phyloP scores from a whole-genome alignment of 1,140 invertebrate genomes.

The Micrasema longulum region DNA sequence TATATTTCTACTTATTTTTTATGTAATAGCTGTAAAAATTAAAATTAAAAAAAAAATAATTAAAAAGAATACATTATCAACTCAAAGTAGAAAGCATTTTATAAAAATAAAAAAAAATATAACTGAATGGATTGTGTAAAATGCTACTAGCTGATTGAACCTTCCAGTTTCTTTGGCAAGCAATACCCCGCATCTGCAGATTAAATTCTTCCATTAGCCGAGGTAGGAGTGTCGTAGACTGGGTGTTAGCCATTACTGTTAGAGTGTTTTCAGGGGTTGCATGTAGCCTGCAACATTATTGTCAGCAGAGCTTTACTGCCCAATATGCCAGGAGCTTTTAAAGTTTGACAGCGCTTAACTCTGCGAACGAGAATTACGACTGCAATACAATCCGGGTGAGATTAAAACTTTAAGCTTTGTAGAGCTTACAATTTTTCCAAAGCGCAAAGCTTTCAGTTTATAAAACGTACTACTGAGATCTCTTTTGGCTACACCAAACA shows the following conservation, averaged over 20 bases:
- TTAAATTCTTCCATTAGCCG: slow-evolving; percentile 33
- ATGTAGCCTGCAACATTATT: slow-evolving; percentile 24
- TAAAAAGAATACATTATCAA: no score
- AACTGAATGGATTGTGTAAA: no score
- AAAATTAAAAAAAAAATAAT: no score
- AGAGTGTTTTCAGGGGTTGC: not conserved
- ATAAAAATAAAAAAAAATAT: no score
- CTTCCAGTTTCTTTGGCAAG: no score
- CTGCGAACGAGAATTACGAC: slow-evolving; percentile 25
- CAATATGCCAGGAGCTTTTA: slow-evolving; percentile 23
- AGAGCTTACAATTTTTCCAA: slow-evolving; percentile 1
- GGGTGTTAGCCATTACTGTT: not conserved
- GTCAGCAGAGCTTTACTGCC: slow-evolving; percentile 18
- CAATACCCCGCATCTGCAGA: no score
- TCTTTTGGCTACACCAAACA: no score
- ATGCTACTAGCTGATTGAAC: no score
- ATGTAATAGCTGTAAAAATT: no score
- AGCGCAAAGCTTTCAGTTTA: not conserved
- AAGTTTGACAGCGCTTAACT: slow-evolving; percentile 33
- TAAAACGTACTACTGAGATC: no score
- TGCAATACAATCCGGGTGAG: slow-evolving; percentile 28
- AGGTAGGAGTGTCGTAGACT: not conserved
- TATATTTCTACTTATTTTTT: no score
- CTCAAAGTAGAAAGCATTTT: no score
- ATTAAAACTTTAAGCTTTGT: slow-evolving; percentile 31